Conservation (phyloP, 2,888 invertebrate genomes). For the Aporophyla nigra region DNA sequence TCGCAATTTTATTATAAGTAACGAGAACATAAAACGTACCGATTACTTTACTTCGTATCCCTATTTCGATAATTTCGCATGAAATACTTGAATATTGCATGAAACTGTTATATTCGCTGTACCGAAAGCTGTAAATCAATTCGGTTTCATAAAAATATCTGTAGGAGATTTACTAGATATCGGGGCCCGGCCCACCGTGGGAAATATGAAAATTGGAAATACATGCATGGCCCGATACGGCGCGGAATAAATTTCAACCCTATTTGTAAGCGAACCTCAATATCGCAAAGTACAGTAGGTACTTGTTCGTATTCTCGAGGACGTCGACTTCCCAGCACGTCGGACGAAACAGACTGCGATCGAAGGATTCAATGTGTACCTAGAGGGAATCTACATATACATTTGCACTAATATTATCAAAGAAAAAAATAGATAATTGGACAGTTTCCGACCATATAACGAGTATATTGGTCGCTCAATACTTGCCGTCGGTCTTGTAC, state of each 20-base stretch:
- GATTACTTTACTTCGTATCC: slow-evolving; percentile 24
- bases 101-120: slow-evolving; percentile 66
- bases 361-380: slow-evolving; percentile 52
- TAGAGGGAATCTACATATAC: slow-evolving; percentile 24
- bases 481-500: slow-evolving; percentile 10
- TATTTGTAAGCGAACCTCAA: slow-evolving; percentile 83
- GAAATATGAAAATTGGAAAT: slow-evolving; percentile 90
- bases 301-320: slow-evolving; percentile 67
- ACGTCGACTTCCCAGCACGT: slow-evolving; percentile 65
- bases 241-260: slow-evolving; percentile 85
- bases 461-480: slow-evolving; percentile 5
- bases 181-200: slow-evolving; percentile 78
- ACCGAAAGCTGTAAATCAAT: slow-evolving; percentile 80
- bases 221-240: slow-evolving; percentile 78
- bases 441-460: background rate
- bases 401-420: slow-evolving; percentile 12
- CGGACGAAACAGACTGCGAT: slow-evolving; percentile 70
- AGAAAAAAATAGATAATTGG: slow-evolving; percentile 5
- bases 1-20: slow-evolving; percentile 14
- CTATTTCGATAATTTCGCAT: slow-evolving; percentile 51
- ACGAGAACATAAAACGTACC: slow-evolving; percentile 22
- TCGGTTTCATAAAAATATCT: slow-evolving; percentile 86
- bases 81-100: slow-evolving; percentile 65
- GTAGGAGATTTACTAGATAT: slow-evolving; percentile 83
- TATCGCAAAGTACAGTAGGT: slow-evolving; percentile 70